phyloP scores from a whole-genome alignment of 2,888 invertebrate species.

The Drosophila dives region DNA sequence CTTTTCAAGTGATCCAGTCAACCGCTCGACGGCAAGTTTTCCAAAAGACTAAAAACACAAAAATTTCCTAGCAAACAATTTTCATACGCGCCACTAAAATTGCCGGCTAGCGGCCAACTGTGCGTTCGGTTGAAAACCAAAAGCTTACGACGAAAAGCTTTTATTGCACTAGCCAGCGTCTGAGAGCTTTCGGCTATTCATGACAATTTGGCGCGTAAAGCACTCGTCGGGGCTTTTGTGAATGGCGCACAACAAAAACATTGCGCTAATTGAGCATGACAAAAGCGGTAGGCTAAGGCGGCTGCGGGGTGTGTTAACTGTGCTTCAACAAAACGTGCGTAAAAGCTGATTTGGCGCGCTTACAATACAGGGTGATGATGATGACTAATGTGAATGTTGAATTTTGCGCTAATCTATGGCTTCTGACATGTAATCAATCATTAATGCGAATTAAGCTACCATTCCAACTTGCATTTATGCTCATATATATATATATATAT shows the following conservation, averaged over 20 bases:
- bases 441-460: not conserved
- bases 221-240: constrained; percentile 64
- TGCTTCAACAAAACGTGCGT: constrained; percentile 56
- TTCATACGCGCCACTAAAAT: constrained; percentile 64
- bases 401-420: constrained; percentile 3
- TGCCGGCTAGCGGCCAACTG: constrained; percentile 66
- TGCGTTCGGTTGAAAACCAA: constrained; percentile 27
- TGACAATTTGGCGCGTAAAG: constrained; percentile 62
- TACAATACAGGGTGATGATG: constrained; percentile 64
- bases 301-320: not conserved
- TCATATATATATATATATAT: not conserved
- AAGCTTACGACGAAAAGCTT: constrained; percentile 59
- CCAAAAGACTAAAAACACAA: constrained; percentile 76
- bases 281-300: constrained; percentile 6
- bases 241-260: constrained; percentile 54
- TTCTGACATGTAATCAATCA: constrained; percentile 39
- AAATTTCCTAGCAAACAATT: constrained; percentile 72
- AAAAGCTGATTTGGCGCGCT: constrained; percentile 49
- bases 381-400: constrained; percentile 5
- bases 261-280: constrained; percentile 54
- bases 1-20: constrained; percentile 66
- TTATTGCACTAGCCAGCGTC: not conserved
- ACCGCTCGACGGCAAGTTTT: constrained; percentile 78
- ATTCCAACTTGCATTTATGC: not conserved
- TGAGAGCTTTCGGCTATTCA: constrained; percentile 49